A percentile compares a stretch with the other conserved stretches of the same genome.
These are phyloP conservation scores for Panulirus ornatus DNA, from an alignment of 1,140 invertebrate species.

Conservation along the genomic window DNA sequence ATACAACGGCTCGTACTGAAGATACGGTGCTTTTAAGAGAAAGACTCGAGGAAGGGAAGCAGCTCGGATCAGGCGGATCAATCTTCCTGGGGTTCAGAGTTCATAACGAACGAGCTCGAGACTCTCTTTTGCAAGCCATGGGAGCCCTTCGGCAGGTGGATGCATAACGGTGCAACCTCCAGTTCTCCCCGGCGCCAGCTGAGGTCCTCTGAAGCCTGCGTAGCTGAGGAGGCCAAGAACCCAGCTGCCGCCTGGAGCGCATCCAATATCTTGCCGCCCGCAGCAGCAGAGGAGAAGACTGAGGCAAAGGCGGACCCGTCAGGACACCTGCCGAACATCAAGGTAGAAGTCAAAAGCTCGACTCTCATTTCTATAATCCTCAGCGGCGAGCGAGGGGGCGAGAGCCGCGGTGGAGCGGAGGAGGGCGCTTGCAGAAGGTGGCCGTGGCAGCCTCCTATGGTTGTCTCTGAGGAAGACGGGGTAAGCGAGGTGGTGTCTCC, in stretches of 20 bases:
- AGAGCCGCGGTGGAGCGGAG: no score
- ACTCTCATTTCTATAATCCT: not conserved
- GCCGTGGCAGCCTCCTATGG: not conserved
- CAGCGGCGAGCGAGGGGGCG: not conserved
- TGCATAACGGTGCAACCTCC: slow-evolving; percentile 26
- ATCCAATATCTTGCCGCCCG: not conserved
- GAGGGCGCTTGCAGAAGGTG: not conserved
- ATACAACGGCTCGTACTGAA: no score
- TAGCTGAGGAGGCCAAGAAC: not conserved
- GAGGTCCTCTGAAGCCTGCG: slow-evolving; percentile 21
- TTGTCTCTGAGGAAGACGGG: not conserved
- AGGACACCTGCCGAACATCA: not conserved
- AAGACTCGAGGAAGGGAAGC: no score
- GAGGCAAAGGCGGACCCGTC: not conserved
- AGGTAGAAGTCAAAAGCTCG: not conserved
- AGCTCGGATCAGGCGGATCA: no score
- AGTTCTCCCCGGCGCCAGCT: slow-evolving; percentile 29
- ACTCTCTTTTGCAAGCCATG: not conserved
- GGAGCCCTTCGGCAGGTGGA: slow-evolving; percentile 23
- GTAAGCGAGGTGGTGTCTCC: not conserved
- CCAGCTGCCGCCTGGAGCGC: slow-evolving; percentile 1
- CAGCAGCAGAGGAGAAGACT: not conserved
- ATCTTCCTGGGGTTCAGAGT: no score
- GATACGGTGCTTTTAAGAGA: no score
- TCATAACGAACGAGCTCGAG: no score